These are phyloP conservation scores for Syngnathus scovelli DNA, from an alignment of 2,113 vertebrate genomes.

Conservation along the genomic window DNA sequence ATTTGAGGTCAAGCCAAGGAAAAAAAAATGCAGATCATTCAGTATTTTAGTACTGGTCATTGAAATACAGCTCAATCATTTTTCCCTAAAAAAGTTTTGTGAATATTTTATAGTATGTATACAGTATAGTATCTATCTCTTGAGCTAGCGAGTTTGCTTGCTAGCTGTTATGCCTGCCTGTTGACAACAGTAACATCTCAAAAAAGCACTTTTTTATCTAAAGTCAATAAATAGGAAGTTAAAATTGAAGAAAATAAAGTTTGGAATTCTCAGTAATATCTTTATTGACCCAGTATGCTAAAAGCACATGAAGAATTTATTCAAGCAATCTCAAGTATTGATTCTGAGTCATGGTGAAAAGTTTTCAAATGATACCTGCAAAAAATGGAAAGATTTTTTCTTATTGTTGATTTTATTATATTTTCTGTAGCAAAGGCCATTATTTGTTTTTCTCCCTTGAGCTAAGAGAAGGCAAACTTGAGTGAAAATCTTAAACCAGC, in stretches of 20 bases:
- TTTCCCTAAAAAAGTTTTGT: no score
- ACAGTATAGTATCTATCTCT: no score
- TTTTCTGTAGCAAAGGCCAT: neutral
- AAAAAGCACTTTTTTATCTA: neutral
- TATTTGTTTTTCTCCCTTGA: constrained; percentile 1
- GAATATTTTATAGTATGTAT: no score
- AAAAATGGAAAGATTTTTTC: neutral
- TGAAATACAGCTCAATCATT: no score
- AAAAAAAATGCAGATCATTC: no score
- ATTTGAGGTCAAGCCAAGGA: no score
- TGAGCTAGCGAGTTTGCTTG: no score
- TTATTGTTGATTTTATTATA: neutral
- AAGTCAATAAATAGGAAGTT: neutral
- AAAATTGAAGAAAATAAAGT: neutral
- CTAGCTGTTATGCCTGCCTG: no score
- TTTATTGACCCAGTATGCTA: neutral
- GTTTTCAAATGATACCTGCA: neutral
- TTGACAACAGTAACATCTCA: no score
- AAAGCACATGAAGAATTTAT: neutral
- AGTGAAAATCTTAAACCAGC: neutral
- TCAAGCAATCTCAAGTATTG: neutral
- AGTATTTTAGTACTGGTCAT: no score
- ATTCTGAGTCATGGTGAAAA: neutral
- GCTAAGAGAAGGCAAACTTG: neutral
- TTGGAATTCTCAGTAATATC: neutral